These are phyloP conservation scores for Pardosa pseudoannulata DNA, from an alignment of 2,888 invertebrate species.

Conservation along the genomic window DNA sequence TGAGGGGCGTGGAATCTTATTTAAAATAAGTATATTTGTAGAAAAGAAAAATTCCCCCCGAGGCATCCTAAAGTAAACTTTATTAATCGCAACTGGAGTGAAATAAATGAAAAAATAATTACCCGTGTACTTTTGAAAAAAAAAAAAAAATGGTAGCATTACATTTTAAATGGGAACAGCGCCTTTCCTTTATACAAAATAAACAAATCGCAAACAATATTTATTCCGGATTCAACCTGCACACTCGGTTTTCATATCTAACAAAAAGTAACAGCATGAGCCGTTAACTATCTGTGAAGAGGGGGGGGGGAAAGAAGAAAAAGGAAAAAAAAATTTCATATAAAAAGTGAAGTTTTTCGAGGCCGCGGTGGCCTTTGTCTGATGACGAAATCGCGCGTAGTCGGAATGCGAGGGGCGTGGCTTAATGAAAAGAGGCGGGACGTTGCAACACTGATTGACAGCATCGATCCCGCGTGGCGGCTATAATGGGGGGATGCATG, in stretches of 20 bases:
- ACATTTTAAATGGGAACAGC: background rate
- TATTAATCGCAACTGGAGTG: background rate
- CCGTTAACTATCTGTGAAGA: slow-evolving; percentile 1
- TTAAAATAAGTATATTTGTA: too few relatives aligned
- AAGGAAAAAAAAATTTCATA: background rate
- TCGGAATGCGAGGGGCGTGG: slow-evolving; percentile 55
- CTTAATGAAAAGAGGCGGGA: slow-evolving; percentile 29
- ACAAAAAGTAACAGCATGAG: slow-evolving; percentile 44
- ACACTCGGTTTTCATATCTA: slow-evolving; percentile 39
- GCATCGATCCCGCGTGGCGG: slow-evolving; percentile 37
- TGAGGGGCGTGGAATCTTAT: too few relatives aligned
- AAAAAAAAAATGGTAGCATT: background rate
- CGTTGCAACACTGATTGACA: slow-evolving; percentile 29
- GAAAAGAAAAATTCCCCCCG: too few relatives aligned
- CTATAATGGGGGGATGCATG: slow-evolving; percentile 4
- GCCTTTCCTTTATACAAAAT: background rate
- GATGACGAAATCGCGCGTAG: slow-evolving; percentile 29
- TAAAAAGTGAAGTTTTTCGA: slow-evolving; percentile 33
- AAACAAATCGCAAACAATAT: too few relatives aligned
- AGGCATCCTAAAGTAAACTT: too few relatives aligned
- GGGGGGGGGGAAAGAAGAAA: too few relatives aligned
- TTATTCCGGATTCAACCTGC: slow-evolving; percentile 39
- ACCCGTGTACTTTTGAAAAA: background rate
- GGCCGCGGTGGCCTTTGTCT: slow-evolving; percentile 31
- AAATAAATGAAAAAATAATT: background rate